Evolutionary conservation across 1,140 invertebrate species (phyloP).

Genomic region (Berghia stephanieae): DNA sequence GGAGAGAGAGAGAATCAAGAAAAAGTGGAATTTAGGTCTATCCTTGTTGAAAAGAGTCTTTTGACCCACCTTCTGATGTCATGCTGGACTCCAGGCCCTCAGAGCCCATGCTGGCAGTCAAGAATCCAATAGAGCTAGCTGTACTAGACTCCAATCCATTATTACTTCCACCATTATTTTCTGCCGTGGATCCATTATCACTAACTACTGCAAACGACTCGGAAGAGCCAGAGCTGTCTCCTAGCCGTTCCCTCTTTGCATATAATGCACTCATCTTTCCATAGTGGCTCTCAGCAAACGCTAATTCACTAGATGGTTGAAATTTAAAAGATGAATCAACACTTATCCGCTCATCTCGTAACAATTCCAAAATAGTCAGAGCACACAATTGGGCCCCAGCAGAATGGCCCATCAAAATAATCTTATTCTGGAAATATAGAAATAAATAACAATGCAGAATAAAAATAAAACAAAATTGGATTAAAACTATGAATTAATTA

Average conservation of each 20-base stretch:
- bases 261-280: constrained; percentile 6
- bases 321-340: constrained; percentile 18
- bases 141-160: neutral
- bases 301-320: neutral
- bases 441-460: neutral
- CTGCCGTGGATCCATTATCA: constrained; percentile 38
- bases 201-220: constrained; percentile 52
- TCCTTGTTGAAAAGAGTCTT: too few species aligned
- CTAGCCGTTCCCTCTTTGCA: constrained; percentile 34
- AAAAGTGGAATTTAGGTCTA: too few species aligned
- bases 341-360: constrained; percentile 46
- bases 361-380: constrained; percentile 60
- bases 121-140: neutral
- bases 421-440: constrained; percentile 52
- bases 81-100: neutral
- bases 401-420: constrained; percentile 63
- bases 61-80: neutral
- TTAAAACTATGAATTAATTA: too few species aligned
- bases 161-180: constrained; percentile 15
- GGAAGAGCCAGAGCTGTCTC: constrained; percentile 51
- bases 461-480: neutral
- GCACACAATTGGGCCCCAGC: constrained; percentile 61
- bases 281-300: constrained; percentile 32
- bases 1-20: too few species aligned
- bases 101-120: neutral